Conservation (phyloP, 2,888 invertebrate species). For the Homarus gammarus region DNA sequence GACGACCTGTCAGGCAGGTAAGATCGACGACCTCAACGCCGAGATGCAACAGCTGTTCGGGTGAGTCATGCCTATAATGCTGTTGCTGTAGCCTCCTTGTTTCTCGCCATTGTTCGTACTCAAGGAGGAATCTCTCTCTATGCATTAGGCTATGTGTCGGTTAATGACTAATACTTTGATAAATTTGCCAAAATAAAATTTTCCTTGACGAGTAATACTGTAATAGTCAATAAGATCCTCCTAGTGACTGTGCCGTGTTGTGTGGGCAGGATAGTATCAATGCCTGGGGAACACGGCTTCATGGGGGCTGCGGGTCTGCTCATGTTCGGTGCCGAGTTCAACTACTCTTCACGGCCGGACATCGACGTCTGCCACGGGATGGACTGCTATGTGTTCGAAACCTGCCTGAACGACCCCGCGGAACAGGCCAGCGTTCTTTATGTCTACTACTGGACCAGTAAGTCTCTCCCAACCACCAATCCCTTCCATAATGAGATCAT, state of each 20-base stretch:
- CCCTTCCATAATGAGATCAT: too few relatives aligned
- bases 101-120: too few relatives aligned
- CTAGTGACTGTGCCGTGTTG: not conserved
- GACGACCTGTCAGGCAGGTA: conserved; percentile 27
- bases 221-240: not conserved
- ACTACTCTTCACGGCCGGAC: conserved; percentile 11
- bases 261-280: conserved; percentile 36
- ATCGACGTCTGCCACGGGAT: conserved; percentile 34
- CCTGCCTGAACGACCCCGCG: conserved; percentile 34
- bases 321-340: conserved; percentile 50
- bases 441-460: conserved; percentile 58
- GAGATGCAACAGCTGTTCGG: conserved; percentile 46
- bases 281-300: conserved; percentile 7
- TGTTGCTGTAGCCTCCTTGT: too few relatives aligned
- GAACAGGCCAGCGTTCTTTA: conserved; percentile 34
- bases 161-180: too few relatives aligned
- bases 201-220: not conserved
- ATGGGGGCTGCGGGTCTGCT: conserved; percentile 47
- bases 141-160: too few relatives aligned
- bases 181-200: not conserved
- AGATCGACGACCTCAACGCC: conserved; percentile 6
- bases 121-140: too few relatives aligned
- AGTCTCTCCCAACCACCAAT: too few relatives aligned
- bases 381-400: conserved; percentile 34
- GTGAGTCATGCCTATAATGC: too few relatives aligned